Evolutionary conservation across 2,888 invertebrate genomes (phyloP).

Genomic region (Trachelus tabidus): DNA sequence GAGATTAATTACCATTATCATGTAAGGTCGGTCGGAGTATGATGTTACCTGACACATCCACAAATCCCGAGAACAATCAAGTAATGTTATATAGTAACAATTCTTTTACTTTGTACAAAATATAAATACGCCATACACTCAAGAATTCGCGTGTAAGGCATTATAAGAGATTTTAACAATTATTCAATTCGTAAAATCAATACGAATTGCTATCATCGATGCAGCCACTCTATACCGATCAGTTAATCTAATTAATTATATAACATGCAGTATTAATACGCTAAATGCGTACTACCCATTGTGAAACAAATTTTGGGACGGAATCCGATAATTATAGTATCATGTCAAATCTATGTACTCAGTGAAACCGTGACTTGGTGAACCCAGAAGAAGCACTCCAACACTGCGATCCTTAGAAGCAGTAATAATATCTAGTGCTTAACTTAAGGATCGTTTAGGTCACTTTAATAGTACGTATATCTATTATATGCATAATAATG

Average conservation of each 20-base stretch:
- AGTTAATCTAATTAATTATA: not conserved
- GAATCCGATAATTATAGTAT: slow-evolving; percentile 38
- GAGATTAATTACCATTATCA: not conserved
- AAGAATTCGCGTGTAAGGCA: not conserved
- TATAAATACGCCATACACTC: slow-evolving; percentile 23
- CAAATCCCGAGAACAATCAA: not conserved
- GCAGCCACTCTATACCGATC: not conserved
- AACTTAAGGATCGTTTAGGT: not conserved
- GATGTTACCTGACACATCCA: not conserved
- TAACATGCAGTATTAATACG: not conserved
- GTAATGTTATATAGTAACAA: slow-evolving; percentile 3
- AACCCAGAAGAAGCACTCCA: slow-evolving; percentile 65
- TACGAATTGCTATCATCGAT: not conserved
- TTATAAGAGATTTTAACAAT: not conserved
- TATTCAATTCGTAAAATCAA: not conserved
- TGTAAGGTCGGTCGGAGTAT: not conserved
- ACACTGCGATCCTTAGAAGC: slow-evolving; percentile 67
- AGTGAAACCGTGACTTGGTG: slow-evolving; percentile 67
- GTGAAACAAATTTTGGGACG: slow-evolving; percentile 21
- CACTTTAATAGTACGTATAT: not conserved
- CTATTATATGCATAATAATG: slow-evolving; percentile 4
- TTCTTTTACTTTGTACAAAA: slow-evolving; percentile 31
- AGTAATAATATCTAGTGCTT: slow-evolving; percentile 62
- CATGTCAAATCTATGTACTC: slow-evolving; percentile 67
- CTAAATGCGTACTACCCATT: not conserved